phyloP scores from a whole-genome alignment of 2,888 invertebrate species.

The Apocheima hispidaria region DNA sequence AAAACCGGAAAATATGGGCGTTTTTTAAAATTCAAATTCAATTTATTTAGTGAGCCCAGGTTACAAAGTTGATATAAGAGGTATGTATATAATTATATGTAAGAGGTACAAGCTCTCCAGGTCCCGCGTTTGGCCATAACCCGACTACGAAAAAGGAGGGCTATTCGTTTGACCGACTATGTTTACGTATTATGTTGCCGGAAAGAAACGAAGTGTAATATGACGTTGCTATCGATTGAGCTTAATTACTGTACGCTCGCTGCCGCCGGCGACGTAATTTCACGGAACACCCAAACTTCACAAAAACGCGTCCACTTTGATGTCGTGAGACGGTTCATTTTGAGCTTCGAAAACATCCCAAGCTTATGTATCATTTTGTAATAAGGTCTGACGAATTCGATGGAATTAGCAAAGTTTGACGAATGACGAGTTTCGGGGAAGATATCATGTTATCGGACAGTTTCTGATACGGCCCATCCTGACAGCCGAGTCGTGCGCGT shows the following conservation, averaged over 20 bases:
- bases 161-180: too few relatives aligned
- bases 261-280: background rate
- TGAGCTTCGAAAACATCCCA: constrained; percentile 13
- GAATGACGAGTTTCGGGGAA: constrained; percentile 11
- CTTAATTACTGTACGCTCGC: background rate
- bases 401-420: constrained; percentile 15
- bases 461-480: background rate
- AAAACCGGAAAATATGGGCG: too few relatives aligned
- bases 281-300: constrained; percentile 4
- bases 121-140: too few relatives aligned
- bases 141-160: too few relatives aligned
- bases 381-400: constrained; percentile 21
- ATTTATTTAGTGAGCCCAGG: too few relatives aligned
- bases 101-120: too few relatives aligned
- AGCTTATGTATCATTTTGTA: constrained; percentile 25
- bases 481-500: background rate
- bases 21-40: too few relatives aligned
- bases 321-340: constrained; percentile 21
- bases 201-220: too few relatives aligned
- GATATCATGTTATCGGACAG: constrained; percentile 10
- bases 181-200: too few relatives aligned
- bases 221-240: background rate
- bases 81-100: too few relatives aligned
- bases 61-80: too few relatives aligned
- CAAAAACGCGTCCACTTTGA: constrained; percentile 18